Evolutionary conservation across 2,113 vertebrate species (phyloP).

Genomic region (Galemys pyrenaicus): DNA sequence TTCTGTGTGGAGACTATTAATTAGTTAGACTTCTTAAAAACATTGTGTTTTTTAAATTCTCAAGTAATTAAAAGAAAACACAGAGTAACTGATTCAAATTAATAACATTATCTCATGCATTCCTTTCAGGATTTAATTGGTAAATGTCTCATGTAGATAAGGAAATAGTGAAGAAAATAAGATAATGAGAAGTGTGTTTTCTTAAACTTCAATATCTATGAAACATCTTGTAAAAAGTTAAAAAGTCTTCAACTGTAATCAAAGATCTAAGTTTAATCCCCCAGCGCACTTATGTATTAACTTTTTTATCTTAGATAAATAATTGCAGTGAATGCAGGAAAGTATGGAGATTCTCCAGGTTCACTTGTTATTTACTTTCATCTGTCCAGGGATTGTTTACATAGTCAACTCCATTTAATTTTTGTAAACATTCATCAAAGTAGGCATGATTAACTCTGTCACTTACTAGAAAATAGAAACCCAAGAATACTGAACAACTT

Average conservation of each 20-base stretch:
- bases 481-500: neutral
- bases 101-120: neutral
- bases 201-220: neutral
- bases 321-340: neutral
- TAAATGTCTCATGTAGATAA: neutral
- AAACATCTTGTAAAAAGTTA: neutral
- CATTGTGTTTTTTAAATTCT: neutral
- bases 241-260: neutral
- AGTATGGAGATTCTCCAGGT: neutral
- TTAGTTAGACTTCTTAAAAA: neutral
- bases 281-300: neutral
- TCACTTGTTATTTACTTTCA: neutral
- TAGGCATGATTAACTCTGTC: neutral
- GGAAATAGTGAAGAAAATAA: neutral
- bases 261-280: neutral
- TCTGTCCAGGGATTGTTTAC: neutral
- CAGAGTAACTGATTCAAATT: constrained; percentile 16
- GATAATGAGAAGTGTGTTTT: neutral
- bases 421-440: neutral
- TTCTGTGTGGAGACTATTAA: neutral
- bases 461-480: neutral
- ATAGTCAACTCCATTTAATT: neutral
- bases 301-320: neutral
- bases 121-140: neutral
- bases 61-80: constrained; percentile 29